Evolutionary conservation across 2,888 invertebrate genomes (phyloP).

Genomic region (Plagiodera versicolora): DNA sequence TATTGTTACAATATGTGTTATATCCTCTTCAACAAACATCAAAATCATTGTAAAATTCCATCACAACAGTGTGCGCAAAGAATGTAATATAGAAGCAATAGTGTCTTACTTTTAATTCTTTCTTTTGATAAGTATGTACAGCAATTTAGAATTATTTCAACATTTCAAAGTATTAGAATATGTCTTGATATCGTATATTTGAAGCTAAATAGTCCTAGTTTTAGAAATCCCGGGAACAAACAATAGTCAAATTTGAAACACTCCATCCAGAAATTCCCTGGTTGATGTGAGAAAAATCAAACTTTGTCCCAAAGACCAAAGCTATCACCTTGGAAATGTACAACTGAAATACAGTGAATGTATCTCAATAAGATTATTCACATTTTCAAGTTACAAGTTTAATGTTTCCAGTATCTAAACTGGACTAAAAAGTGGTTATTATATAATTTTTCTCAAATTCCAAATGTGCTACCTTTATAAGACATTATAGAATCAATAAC

Average conservation of each 20-base stretch:
- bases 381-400: too few species aligned
- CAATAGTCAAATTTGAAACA: not conserved
- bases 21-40: constrained; percentile 35
- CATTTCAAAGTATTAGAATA: not conserved
- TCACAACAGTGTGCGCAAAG: constrained; percentile 34
- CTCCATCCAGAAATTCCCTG: not conserved
- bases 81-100: constrained; percentile 27
- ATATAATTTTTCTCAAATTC: too few species aligned
- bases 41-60: constrained; percentile 27
- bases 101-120: constrained; percentile 9
- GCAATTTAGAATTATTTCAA: constrained; percentile 6
- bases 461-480: too few species aligned
- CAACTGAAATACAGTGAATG: not conserved
- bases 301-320: not conserved
- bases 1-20: constrained; percentile 2
- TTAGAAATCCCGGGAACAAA: not conserved
- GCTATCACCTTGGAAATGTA: not conserved
- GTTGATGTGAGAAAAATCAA: not conserved
- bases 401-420: too few species aligned
- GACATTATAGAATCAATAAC: too few species aligned
- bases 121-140: constrained; percentile 16
- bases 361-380: too few species aligned
- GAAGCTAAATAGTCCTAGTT: constrained; percentile 3
- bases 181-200: constrained; percentile 1
- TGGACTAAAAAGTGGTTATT: too few species aligned